Conservation (phyloP, 2,888 invertebrate species). For the Eupithecia pulchellata region DNA sequence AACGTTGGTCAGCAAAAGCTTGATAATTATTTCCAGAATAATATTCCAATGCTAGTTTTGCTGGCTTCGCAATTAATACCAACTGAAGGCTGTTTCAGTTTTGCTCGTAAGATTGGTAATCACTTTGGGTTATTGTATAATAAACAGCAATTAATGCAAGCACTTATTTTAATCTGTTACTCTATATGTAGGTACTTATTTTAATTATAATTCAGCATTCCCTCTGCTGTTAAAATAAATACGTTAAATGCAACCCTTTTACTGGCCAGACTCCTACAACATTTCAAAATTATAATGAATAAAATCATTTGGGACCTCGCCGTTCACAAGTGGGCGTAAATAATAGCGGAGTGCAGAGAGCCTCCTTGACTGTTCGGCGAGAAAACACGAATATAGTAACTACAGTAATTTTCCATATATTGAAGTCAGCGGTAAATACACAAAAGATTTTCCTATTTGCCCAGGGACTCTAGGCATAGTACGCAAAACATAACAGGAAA, state of each 20-base stretch:
- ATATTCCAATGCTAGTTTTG: conserved; percentile 1
- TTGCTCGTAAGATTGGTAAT: conserved; percentile 5
- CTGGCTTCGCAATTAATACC: conserved; percentile 1
- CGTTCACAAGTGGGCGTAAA: background rate
- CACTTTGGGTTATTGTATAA: background rate
- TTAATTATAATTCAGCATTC: background rate
- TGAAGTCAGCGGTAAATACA: background rate
- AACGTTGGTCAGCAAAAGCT: conserved; percentile 12
- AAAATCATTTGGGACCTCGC: background rate
- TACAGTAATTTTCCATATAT: background rate
- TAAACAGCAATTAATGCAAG: background rate
- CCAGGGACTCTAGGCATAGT: background rate
- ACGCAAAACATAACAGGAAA: background rate
- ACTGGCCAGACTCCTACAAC: background rate
- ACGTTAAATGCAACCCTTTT: background rate
- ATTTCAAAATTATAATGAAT: background rate
- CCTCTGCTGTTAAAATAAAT: background rate
- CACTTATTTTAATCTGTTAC: background rate
- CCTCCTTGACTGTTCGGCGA: background rate
- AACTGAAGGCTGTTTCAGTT: background rate
- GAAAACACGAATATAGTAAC: too few relatives aligned
- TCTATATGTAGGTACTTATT: too few relatives aligned
- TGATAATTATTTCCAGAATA: conserved; percentile 5
- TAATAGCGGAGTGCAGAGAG: background rate
- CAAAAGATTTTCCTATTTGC: background rate